phyloP scores from a whole-genome alignment of 2,797 vertebrate species.

The Gallirallus australis region DNA sequence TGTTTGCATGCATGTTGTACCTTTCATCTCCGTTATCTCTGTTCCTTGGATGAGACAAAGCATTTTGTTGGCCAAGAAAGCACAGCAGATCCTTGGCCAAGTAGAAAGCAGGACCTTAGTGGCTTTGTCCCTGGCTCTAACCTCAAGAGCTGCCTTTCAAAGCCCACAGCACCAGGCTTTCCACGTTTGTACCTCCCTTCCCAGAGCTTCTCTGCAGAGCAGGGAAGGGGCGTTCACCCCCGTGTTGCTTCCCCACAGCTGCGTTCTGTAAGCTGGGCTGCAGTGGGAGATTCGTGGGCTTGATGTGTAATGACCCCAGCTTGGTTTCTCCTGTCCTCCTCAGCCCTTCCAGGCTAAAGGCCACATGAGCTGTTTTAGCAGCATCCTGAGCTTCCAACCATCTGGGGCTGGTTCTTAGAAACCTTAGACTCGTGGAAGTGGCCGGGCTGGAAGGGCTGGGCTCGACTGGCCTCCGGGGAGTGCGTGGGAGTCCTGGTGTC shows the following conservation, averaged over 20 bases:
- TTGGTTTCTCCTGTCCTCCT: not conserved
- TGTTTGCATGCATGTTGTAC: not conserved
- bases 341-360: not conserved
- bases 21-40: not conserved
- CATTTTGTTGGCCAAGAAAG: not conserved
- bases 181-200: not conserved
- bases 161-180: not conserved
- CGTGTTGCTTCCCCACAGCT: not conserved
- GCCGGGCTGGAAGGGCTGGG: not conserved
- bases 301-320: not conserved
- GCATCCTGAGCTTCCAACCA: constrained; percentile 20
- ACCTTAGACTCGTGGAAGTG: constrained; percentile 47
- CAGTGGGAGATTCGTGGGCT: not conserved
- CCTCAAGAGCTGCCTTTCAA: not conserved
- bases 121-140: not conserved
- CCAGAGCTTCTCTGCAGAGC: not conserved
- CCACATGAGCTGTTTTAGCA: not conserved
- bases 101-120: not conserved
- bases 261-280: not conserved
- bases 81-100: not conserved
- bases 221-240: not conserved
- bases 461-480: accelerated
- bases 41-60: not conserved
- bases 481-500: constrained; percentile 26
- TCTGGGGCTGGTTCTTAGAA: constrained; percentile 31